Evolutionary conservation across 2,797 vertebrate species (phyloP), one percentile per base, ranked within the genome.

Genomic region (Gadopsis marmoratus): DNA sequence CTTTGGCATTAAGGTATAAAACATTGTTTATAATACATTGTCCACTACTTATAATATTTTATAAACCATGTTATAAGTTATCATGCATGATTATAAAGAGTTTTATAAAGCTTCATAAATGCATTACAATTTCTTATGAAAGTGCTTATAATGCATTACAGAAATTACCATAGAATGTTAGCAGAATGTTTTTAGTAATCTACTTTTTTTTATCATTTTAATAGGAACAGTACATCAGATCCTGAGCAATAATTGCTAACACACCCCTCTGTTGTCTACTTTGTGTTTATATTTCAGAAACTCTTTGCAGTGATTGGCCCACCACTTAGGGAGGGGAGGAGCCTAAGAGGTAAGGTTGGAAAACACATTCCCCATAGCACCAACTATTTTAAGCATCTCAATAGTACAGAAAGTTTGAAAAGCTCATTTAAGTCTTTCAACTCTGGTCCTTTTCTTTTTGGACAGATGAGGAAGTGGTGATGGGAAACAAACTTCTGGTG

Each of bases 401-500:
- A 5, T 10, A 41, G 0, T 23, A 35, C 12, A 75, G 0, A 12
- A 39, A 16, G 45, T 55, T 35, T 50, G 1, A 56, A 53, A 37
- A 58, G 3, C 41, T 39, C 1, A 45, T 29, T 5, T 58, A 12
- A 21, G 1, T 56, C 19, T 43, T 55, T 37, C 31, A 35, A 55
- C 13, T 60, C 4, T 65, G 6, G 21, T 76, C 23, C 29, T 41
- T 53, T 74, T 78, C 21, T 74, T 59, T 14, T 13, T 72, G 33
- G 77, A 75, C 93, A 99, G 98, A 98, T 95, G 97, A 98, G 50
- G 96, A 98, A 84, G 97, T 99, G 84, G 93, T 97, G 61, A 98
- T 99, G 96, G 98, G 98, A 70, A 99, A 99, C 92, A 99, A 99
- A 89, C 95, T 99, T 41, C 95, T 99, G 31, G 98, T 99, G 1